Base-by-base conservation (phyloP, 2,797 vertebrate genomes). In the Valencia hispanica region DNA sequence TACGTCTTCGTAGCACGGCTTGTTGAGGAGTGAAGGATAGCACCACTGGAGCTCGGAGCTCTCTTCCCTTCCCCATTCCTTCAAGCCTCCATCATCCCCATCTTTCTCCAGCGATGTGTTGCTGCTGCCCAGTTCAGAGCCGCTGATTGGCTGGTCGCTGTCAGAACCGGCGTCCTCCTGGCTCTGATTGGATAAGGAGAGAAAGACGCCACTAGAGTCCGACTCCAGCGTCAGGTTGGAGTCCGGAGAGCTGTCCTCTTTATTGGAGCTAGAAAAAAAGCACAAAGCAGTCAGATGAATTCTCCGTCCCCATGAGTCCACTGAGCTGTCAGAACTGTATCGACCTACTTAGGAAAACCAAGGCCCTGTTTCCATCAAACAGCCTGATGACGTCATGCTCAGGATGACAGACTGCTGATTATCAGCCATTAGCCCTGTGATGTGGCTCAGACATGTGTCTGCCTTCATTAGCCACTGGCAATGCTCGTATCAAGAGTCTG, bases 241-340 rank as follows among this genome's bases (percentile, higher is more conserved):
- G 87, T 95, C 94, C 78, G 95, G 95, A 74, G 95, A 95, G 81
- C 91, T 84, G 92, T 94, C 93, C 90, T 95, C 92, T 79, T 95
- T 92, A 72, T 73, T 85, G 32, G 88, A 88, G 81, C 93, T 94
- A 45, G 70, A 85, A 87, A 83, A 80, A 86, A 86, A 79, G 79
- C 61, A 81, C 45, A 87, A 79, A 25, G 5, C 47, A 43, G 72
- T 84, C 72, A 86, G 70, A 83, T 63, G 59, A 85, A 68, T 50
- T 57, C 68, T 61, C 41, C 27, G 63, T 51, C 55, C 61, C 53
- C 25, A 34, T 30, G 70, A 70, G 71, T 74, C 34, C 63, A 75
- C 27, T 51, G n/a, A 41, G 30, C 47, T 39, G 47, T 74, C 18
- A 80, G 63, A 82, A 61, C 55, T 81, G 20, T 79, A 57, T 50